phyloP scores from a whole-genome alignment of 2,113 vertebrate species.

The Mohoua ochrocephala region DNA sequence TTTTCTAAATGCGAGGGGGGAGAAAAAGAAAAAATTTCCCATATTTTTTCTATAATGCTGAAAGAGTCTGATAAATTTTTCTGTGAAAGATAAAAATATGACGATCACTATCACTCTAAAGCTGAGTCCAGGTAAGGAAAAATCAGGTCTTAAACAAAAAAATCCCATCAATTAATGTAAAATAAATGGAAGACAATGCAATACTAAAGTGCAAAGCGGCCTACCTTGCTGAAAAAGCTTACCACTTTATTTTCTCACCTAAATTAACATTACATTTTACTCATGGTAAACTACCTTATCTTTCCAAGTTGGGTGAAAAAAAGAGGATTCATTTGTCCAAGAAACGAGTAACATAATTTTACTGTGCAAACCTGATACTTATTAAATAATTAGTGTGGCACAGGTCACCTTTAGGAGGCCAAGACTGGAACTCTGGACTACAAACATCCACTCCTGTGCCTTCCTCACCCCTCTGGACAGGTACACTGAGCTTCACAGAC shows the following conservation, averaged over 20 bases:
- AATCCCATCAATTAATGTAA: not conserved
- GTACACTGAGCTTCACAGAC: not conserved
- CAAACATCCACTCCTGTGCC: not conserved
- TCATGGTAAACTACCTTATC: not conserved
- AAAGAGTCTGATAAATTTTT: not conserved
- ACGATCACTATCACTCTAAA: not conserved
- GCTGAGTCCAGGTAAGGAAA: not conserved
- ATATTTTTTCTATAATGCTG: not conserved
- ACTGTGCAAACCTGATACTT: not conserved
- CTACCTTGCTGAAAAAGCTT: not conserved
- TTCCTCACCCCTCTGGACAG: not conserved
- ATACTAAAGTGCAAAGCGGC: not conserved
- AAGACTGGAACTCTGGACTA: not conserved
- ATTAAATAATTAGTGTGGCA: not conserved
- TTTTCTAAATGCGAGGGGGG: not conserved
- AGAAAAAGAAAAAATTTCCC: not conserved
- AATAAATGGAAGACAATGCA: not conserved
- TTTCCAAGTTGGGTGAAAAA: not conserved
- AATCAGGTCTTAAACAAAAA: not conserved
- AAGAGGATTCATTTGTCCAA: not conserved
- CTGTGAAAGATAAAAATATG: not conserved
- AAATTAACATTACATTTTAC: not conserved
- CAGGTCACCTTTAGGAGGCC: not conserved
- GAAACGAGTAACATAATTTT: not conserved
- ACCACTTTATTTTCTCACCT: not conserved